Evolutionary conservation across 2,113 vertebrate genomes (phyloP).

Genomic region (pig (Sus scrofa)): T2T-Sscrofa CM000812.6:284016501-284017000

Average conservation of each 20-base stretch:
- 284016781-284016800: no score
- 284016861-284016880: rapidly evolving
- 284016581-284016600: neutral
- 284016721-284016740: no score
- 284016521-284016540: constrained; percentile 82
- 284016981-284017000: no score
- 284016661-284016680: rapidly evolving
- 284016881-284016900: neutral
- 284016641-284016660: constrained; percentile 40
- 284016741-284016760: no score
- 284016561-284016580: neutral
- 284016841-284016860: no score
- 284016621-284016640: neutral
- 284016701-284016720: no score
- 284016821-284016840: no score
- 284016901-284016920: neutral
- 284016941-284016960: no score
- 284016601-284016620: rapidly evolving
- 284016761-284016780: rapidly evolving
- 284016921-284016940: no score
- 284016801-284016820: no score
- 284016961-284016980: no score
- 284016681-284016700: no score
- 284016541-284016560: constrained; percentile 84
- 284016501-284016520: constrained; percentile 93